Conservation (phyloP, 2,113 vertebrate genomes). For the Podarcis cretensis region DNA sequence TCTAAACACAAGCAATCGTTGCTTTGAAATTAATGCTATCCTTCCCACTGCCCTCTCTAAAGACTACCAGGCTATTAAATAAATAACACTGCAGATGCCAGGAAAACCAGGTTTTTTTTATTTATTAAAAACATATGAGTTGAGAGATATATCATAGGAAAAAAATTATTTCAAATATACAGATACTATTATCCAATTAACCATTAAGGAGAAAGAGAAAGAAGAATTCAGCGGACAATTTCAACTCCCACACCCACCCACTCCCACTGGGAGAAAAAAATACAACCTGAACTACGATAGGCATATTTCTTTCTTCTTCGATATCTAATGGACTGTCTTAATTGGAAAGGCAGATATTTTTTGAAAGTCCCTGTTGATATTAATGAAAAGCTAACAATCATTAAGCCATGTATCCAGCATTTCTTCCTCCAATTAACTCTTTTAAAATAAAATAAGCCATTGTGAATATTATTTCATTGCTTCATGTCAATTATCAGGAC, state of each 20-base stretch:
- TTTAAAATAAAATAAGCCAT: conserved; percentile 60
- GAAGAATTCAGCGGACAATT: conserved; percentile 19
- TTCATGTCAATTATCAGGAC: conserved; percentile 78
- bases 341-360: conserved; percentile 17
- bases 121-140: conserved; percentile 66
- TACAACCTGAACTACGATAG: conserved; percentile 56
- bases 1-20: not conserved
- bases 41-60: not conserved
- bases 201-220: conserved; percentile 49
- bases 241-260: not conserved
- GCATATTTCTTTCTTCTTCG: conserved; percentile 43
- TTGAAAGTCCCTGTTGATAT: conserved; percentile 38
- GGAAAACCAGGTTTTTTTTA: conserved; percentile 61
- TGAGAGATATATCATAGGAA: conserved; percentile 61
- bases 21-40: not conserved
- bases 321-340: conserved; percentile 32
- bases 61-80: conserved; percentile 19
- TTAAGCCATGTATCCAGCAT: conserved; percentile 48
- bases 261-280: conserved; percentile 22
- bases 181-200: conserved; percentile 64
- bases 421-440: conserved; percentile 46
- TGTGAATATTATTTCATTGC: conserved; percentile 59
- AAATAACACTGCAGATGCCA: not conserved
- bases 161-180: conserved; percentile 76
- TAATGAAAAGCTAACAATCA: conserved; percentile 24